Percentiles rank a stretch among this genome's conserved stretches.
Evolutionary conservation across 2,797 vertebrate species (phyloP).

Genomic region (Danio tinwini): DNA sequence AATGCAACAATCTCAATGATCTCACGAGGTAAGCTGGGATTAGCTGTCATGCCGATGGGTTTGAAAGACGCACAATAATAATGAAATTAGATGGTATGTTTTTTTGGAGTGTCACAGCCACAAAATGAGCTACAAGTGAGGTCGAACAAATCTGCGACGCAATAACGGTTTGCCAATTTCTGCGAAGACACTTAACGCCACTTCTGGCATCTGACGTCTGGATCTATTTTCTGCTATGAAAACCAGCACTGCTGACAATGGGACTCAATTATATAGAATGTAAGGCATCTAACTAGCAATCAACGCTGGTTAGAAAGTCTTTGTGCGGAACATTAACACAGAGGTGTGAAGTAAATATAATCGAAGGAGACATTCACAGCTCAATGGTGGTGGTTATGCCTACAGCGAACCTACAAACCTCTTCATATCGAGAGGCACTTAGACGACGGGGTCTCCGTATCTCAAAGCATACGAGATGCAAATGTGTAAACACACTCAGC

Average conservation of each 20-base stretch:
- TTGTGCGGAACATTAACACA: constrained; percentile 14
- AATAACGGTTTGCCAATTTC: constrained; percentile 24
- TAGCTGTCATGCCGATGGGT: constrained; percentile 57
- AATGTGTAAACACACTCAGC: constrained; percentile 25
- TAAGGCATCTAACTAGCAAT: constrained; percentile 4
- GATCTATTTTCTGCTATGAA: background rate
- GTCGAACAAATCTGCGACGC: constrained; percentile 30
- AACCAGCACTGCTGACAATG: constrained; percentile 5
- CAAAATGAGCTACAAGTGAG: constrained; percentile 38
- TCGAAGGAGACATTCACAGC: background rate
- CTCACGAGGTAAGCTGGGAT: constrained; percentile 53
- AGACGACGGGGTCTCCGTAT: background rate
- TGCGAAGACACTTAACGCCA: constrained; percentile 31
- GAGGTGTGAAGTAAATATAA: constrained; percentile 19
- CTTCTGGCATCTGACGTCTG: background rate
- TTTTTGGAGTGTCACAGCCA: constrained; percentile 20
- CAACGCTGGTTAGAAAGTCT: background rate
- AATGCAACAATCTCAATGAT: constrained; percentile 58
- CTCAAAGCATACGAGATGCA: background rate
- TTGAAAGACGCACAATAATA: constrained; percentile 53
- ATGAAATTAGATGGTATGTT: constrained; percentile 55
- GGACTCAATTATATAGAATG: background rate
- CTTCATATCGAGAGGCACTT: constrained; percentile 26
- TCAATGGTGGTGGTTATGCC: constrained; percentile 14
- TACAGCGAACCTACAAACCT: constrained; percentile 21